Conservation (phyloP, 2,888 invertebrate species). For the Melinopterus prodromus region DNA sequence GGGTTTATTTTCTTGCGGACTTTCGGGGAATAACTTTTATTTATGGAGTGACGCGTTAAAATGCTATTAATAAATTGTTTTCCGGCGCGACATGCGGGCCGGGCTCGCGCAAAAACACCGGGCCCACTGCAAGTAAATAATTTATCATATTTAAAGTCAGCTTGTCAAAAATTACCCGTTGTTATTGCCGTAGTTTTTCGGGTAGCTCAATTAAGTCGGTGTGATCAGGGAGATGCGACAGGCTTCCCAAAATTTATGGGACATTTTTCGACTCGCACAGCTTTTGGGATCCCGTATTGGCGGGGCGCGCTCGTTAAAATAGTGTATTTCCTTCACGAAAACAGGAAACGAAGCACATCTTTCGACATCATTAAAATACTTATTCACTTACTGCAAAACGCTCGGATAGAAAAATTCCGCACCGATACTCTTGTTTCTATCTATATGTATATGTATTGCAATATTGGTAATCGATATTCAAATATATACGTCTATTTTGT, state of each 20-base stretch:
- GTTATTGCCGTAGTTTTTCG: neutral
- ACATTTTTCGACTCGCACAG: neutral
- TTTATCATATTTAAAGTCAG: conserved; percentile 4
- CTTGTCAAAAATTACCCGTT: neutral
- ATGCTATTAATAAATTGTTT: conserved; percentile 4
- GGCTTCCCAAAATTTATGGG: neutral
- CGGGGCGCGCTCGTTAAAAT: neutral
- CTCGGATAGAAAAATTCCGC: neutral
- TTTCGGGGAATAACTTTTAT: neutral
- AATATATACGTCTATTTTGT: neutral
- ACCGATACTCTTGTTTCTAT: neutral
- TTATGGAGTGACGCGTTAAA: conserved; percentile 4
- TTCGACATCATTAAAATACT: neutral
- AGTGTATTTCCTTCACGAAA: neutral
- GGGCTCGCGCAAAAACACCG: neutral
- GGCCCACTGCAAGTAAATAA: neutral
- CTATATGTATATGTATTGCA: neutral
- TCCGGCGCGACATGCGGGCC: neutral
- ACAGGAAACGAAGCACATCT: neutral
- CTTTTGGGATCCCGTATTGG: neutral
- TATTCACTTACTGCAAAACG: neutral
- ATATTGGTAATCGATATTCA: neutral
- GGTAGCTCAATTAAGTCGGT: neutral
- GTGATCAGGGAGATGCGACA: neutral
- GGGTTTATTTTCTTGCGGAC: neutral